Evolutionary conservation across 2,888 invertebrate genomes (phyloP).

Genomic region (Leptinotarsa haldemani): DNA sequence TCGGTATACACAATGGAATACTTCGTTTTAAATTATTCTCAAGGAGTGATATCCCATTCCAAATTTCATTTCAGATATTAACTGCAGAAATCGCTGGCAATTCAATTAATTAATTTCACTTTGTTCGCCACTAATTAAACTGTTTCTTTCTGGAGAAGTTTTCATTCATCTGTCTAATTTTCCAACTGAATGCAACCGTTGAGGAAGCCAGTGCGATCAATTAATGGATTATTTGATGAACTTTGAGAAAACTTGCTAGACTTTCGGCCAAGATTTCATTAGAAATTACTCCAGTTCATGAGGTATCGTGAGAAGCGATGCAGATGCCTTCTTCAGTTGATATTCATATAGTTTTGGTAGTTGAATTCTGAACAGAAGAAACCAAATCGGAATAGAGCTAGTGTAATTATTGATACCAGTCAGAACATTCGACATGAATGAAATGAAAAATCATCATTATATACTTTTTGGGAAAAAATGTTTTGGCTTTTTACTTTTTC

Average conservation of each 20-base stretch:
- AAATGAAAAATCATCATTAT: too few relatives aligned
- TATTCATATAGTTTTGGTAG: too few relatives aligned
- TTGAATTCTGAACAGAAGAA: too few relatives aligned
- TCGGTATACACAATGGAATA: background rate
- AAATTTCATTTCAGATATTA: background rate
- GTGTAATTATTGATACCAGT: too few relatives aligned
- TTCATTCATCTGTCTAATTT: constrained; percentile 6
- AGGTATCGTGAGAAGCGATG: background rate
- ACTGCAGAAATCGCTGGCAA: constrained; percentile 4
- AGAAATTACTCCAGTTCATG: background rate
- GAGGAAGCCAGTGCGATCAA: background rate
- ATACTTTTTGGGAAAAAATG: too few relatives aligned
- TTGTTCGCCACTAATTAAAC: constrained; percentile 9
- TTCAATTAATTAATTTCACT: constrained; percentile 7
- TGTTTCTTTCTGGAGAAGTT: constrained; percentile 5
- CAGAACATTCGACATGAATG: too few relatives aligned
- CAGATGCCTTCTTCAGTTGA: too few relatives aligned
- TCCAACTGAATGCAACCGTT: background rate
- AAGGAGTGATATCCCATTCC: background rate
- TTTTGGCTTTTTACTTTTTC: too few relatives aligned
- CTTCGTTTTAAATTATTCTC: background rate
- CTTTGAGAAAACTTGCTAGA: background rate
- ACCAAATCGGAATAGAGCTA: too few relatives aligned
- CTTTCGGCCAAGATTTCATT: background rate
- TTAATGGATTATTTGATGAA: constrained; percentile 1